phyloP scores from a whole-genome alignment of 2,113 vertebrate genomes.

The Clarias gariepinus region DNA sequence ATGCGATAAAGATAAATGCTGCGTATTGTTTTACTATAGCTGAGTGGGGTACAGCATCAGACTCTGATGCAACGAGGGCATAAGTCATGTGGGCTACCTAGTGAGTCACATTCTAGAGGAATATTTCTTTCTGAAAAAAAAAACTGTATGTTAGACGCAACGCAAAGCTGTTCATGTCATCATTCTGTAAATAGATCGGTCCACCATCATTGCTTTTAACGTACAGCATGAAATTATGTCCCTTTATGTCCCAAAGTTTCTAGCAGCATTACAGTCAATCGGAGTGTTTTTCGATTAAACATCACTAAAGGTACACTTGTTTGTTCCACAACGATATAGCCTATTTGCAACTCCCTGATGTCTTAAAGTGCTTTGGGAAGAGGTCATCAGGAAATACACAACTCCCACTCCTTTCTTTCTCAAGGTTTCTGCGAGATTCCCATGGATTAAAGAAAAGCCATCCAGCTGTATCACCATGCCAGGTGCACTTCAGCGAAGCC shows the following conservation, averaged over 20 bases:
- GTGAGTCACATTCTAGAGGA: neutral
- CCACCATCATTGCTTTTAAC: neutral
- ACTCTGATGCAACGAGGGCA: neutral
- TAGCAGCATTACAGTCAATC: neutral
- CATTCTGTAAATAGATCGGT: neutral
- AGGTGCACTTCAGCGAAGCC: conserved; percentile 12
- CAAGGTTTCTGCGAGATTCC: conserved; percentile 12
- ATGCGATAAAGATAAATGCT: neutral
- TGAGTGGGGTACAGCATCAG: neutral
- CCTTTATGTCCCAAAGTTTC: too few species aligned
- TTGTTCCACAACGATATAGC: conserved; percentile 8
- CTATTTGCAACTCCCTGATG: conserved; percentile 6
- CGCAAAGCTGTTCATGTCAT: neutral
- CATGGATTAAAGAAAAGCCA: conserved; percentile 31
- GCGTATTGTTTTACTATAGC: neutral
- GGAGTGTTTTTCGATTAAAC: neutral
- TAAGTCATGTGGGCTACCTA: neutral
- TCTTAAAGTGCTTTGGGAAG: conserved; percentile 9
- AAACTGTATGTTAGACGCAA: neutral
- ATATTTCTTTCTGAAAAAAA: neutral
- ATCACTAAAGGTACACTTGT: neutral
- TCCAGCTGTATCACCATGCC: conserved; percentile 25
- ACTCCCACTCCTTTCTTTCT: conserved; percentile 25
- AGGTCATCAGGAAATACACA: conserved; percentile 24
- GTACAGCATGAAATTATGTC: too few species aligned